Evolutionary conservation across 2,888 invertebrate species (phyloP).

Genomic region (Tiliacea citrago): DNA sequence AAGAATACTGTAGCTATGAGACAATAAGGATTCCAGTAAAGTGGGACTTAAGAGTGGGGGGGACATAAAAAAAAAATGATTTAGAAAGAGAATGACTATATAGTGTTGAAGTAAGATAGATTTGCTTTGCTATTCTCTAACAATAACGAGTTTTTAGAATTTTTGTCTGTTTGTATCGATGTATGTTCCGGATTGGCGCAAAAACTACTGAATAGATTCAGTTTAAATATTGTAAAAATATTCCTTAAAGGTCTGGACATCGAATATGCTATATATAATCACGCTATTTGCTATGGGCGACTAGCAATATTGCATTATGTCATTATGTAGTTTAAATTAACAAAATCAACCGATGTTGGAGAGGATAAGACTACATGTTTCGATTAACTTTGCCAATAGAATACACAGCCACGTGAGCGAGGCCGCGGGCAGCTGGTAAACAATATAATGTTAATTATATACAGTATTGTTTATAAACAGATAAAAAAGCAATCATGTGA

Average conservation of each 20-base stretch:
- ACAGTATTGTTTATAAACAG: conserved; percentile 22
- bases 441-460: not conserved
- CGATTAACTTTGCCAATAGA: not conserved
- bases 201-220: too few relatives aligned
- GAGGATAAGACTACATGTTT: not conserved
- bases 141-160: too few relatives aligned
- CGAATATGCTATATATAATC: too few relatives aligned
- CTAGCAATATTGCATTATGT: too few relatives aligned
- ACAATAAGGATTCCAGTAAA: not conserved
- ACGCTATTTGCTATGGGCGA: too few relatives aligned
- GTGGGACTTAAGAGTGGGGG: not conserved
- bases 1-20: not conserved
- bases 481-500: conserved; percentile 28
- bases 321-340: too few relatives aligned
- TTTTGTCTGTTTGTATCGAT: too few relatives aligned
- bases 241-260: too few relatives aligned
- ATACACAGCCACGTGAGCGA: not conserved
- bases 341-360: too few relatives aligned
- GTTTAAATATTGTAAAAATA: too few relatives aligned
- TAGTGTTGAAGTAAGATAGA: not conserved
- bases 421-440: not conserved
- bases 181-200: too few relatives aligned
- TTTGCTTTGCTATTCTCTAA: not conserved
- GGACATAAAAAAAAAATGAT: not conserved
- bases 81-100: not conserved